Evolutionary conservation across 2,797 vertebrate genomes (phyloP).

Genomic region (Crocidura indochinensis): DNA sequence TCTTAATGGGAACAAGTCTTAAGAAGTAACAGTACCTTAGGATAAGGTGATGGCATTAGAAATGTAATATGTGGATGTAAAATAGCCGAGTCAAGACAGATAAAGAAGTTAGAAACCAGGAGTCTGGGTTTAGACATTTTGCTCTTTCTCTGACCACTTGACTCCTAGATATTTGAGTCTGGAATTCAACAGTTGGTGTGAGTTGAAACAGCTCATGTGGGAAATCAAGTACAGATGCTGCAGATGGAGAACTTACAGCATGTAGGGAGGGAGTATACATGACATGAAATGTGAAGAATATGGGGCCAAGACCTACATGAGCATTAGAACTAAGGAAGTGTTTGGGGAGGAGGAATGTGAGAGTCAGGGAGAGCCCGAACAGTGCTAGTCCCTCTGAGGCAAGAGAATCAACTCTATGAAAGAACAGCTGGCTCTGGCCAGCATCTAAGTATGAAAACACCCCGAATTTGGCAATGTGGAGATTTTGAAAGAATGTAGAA

Average conservation of each 20-base stretch:
- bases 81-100: neutral
- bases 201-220: neutral
- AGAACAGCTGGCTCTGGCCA: neutral
- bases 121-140: neutral
- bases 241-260: fast-evolving
- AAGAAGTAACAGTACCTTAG: neutral
- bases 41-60: neutral
- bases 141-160: no score
- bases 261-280: neutral
- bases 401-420: neutral
- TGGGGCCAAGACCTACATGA: neutral
- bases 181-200: neutral
- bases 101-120: neutral
- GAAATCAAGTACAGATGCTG: neutral
- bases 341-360: neutral
- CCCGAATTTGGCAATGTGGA: neutral
- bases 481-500: neutral
- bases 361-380: neutral
- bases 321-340: neutral
- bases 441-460: neutral
- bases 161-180: neutral
- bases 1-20: neutral
- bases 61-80: neutral
- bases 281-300: neutral
- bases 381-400: fast-evolving